Conservation (phyloP, 2,113 vertebrate genomes). For the Thryonomys swinderianus region DNA sequence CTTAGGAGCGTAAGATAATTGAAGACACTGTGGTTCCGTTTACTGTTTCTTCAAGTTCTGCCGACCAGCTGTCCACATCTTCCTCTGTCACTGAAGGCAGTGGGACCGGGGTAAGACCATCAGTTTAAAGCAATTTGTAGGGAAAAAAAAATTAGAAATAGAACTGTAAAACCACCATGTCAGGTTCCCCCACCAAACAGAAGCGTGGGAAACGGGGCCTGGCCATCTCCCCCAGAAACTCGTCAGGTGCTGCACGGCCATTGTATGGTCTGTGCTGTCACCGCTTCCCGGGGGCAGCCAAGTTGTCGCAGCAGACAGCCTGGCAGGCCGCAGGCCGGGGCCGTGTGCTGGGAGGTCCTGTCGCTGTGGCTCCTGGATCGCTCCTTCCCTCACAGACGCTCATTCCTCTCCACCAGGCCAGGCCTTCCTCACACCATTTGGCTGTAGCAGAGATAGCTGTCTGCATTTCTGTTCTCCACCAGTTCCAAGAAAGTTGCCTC, state of each 20-base stretch:
- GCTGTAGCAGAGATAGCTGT: not conserved
- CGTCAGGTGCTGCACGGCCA: fast-evolving
- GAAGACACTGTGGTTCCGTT: constrained; percentile 95
- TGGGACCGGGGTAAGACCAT: constrained; percentile 79
- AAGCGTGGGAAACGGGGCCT: not conserved
- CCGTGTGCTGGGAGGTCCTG: not conserved
- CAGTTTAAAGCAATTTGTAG: not conserved
- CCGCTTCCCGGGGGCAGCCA: not conserved
- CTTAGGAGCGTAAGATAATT: constrained; percentile 95
- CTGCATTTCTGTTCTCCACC: not conserved
- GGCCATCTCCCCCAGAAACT: not conserved
- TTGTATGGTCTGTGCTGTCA: not conserved
- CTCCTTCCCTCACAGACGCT: not conserved
- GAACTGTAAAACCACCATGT: not conserved
- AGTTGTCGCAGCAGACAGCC: no score
- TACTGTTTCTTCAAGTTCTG: constrained; percentile 88
- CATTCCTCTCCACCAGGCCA: not conserved
- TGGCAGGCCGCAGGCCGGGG: not conserved
- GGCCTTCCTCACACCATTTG: not conserved
- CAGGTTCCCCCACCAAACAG: not conserved
- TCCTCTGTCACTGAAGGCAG: constrained; percentile 85
- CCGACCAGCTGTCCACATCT: constrained; percentile 85
- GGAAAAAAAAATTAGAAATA: not conserved
- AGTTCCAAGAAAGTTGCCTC: not conserved
- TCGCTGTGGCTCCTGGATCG: not conserved